Evolutionary conservation across 1,140 invertebrate genomes (phyloP), one percentile per base, ranked within the genome.

Genomic region (Rhagoletis zephyria): DNA sequence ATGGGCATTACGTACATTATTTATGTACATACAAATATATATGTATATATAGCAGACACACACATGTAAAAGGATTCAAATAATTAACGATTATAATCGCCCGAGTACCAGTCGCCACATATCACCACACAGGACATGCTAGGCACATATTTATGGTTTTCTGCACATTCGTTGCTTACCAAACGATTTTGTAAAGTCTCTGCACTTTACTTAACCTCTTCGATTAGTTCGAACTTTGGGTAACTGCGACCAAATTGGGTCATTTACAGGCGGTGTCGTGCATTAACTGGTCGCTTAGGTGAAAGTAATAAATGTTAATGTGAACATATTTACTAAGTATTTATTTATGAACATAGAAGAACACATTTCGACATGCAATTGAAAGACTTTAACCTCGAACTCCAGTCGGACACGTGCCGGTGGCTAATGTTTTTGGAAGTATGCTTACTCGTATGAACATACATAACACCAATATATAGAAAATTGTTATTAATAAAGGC

Each of bases 181-280:
- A 81, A 81, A 81, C 56, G 12, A 51, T 74, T 74, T 56, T 6
- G 16, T 81, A 81, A 56, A 7, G 16, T 42, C 42, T 77, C 12
- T 51, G 48, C 74, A 81, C 74, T 56, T 81, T 81, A 81, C 74
- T 81, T 81, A 81, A 81, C 74, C 74, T 81, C 74, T 56, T 51
- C 74, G 74, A 56, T 81, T 81, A 81, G 48, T 81, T 67, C 16
- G 64, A 10, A 56, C 74, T 30, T 30, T 30, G 6, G 48, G 45
- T 19, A 81, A 51, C 9, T 19, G 74, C 10, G 40, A 9, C 16
- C 48, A 56, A 56, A 56, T 81, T 30, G 45, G 74, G 74, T 81
- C 48, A 81, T 81, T 81, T 59, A 81, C 19, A 9, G 42, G 45
- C 42, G 16, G 45, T 74, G 67, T 48, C 42, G 45, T 42, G 67